These are phyloP conservation scores for Zophobas morio DNA, from an alignment of 1,140 invertebrate genomes.

Conservation along the genomic window DNA sequence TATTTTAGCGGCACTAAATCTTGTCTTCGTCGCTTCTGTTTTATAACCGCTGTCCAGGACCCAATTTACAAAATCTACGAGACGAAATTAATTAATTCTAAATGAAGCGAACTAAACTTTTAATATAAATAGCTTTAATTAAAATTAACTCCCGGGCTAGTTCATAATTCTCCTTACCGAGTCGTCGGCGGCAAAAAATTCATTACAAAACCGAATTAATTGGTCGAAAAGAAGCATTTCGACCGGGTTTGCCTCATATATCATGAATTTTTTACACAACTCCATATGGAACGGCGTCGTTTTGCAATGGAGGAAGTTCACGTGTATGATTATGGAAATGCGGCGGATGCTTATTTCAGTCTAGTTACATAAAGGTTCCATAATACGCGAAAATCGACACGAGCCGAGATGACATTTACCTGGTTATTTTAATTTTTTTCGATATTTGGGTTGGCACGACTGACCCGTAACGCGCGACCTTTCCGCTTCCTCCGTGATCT, in stretches of 20 bases:
- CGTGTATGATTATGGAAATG: too few relatives aligned
- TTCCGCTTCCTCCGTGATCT: neutral
- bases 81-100: conserved; percentile 13
- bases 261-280: neutral
- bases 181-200: too few relatives aligned
- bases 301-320: conserved; percentile 12
- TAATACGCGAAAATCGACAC: too few relatives aligned
- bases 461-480: neutral
- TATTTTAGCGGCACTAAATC: conserved; percentile 2
- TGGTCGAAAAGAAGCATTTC: neutral
- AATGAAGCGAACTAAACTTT: conserved; percentile 8
- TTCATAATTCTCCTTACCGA: too few relatives aligned
- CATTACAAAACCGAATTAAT: conserved; percentile 11
- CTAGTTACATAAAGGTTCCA: too few relatives aligned
- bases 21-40: conserved; percentile 13
- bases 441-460: too few relatives aligned
- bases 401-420: too few relatives aligned
- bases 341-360: too few relatives aligned
- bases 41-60: conserved; percentile 10
- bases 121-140: conserved; percentile 10
- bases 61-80: conserved; percentile 16
- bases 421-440: too few relatives aligned
- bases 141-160: neutral
- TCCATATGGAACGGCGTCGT: neutral
- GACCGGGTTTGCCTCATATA: neutral